Evolutionary conservation across 2,888 invertebrate species (phyloP), one percentile per base, ranked within the genome.

Genomic region (Athalia rosae): DNA sequence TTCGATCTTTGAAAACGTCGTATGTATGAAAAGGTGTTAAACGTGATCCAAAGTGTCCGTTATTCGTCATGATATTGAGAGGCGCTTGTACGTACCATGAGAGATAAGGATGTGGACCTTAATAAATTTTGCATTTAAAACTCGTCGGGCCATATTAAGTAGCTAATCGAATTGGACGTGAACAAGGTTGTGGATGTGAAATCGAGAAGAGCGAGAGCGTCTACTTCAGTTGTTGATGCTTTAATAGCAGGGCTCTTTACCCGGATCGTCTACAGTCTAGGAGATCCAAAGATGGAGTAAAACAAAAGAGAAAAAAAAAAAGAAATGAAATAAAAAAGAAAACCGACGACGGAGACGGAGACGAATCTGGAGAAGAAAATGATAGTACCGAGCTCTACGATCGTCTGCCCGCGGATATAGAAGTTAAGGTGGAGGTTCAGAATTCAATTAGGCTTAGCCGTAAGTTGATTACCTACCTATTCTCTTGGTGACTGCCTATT

Each of bases 391-490:
- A 13, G 47, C 28, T 53, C 4, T 59, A 15, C 28, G 50, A 56
- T 28, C 61, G 48, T 7, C 11, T 50, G 61, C 48, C 28, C 2
- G 48, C 61, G 73, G 61, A 69, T 61, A 77, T 15, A 63, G 62
- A 71, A 77, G 77, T 77, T 73, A 73, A 77, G 61, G 53, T 56
- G 50, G 62, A 73, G 73, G 50, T 77, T 77, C 45, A 53, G 56
- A 47, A 77, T 77, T 77, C 77, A 77, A 77, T 73, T 77, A 77
- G 63, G 63, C 69, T 77, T 77, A 73, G 69, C 48, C 69, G 73
- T 71, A 63, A 62, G 53, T 77, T 77, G 62, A 77, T 77, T 63
- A 77, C 61, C 63, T 50, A 73, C 73, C 69, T 63, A 77, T 77
- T 73, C 77, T 56, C 69, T 71, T 53, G 62, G 53, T 58, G 77